Conservation (phyloP, 2,113 vertebrate species). For the Nyctereutes procyonoides region DNA sequence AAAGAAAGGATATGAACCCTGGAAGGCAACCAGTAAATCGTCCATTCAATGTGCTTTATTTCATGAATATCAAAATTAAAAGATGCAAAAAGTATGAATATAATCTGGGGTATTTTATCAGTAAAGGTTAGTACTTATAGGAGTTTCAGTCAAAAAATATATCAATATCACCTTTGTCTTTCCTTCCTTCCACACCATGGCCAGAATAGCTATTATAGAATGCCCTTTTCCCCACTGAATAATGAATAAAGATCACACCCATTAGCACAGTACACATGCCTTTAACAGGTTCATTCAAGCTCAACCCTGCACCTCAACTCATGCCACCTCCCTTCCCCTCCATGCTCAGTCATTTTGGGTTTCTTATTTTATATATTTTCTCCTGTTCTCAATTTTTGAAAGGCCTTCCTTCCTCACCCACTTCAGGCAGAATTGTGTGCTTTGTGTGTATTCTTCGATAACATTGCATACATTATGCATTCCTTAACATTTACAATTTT, state of each 20-base stretch:
- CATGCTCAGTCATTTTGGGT: not conserved
- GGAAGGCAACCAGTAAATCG: not conserved
- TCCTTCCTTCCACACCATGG: not conserved
- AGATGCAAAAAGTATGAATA: not conserved
- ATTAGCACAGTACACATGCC: not conserved
- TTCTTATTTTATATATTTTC: not conserved
- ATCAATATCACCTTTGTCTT: not conserved
- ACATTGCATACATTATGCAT: not conserved
- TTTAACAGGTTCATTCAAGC: not conserved
- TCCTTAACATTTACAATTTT: not conserved
- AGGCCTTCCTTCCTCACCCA: not conserved
- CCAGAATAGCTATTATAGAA: constrained; percentile 4
- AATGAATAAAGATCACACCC: not conserved
- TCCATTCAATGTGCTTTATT: not conserved
- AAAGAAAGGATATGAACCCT: not conserved
- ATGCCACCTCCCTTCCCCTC: not conserved
- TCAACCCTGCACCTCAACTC: not conserved
- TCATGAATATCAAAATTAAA: constrained; percentile 1
- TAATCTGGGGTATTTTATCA: not conserved
- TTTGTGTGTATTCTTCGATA: not conserved
- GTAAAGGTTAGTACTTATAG: not conserved
- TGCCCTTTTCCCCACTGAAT: not conserved
- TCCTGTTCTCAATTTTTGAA: not conserved
- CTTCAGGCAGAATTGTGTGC: not conserved
- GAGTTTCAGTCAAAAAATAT: not conserved